These are phyloP conservation scores for Scomber scombrus DNA, from an alignment of 2,113 vertebrate species.

Conservation along the genomic window DNA sequence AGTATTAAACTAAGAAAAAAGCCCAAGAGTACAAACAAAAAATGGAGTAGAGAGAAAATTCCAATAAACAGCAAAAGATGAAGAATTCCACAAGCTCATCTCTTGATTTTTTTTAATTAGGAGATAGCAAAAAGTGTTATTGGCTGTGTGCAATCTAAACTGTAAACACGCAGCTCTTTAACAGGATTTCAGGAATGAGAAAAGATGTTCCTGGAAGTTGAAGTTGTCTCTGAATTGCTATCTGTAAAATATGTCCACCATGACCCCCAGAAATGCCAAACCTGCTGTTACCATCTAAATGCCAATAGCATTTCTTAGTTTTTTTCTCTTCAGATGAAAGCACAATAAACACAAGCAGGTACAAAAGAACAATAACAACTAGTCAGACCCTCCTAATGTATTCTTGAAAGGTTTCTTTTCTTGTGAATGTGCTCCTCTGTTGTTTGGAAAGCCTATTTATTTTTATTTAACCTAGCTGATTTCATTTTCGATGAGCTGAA, in stretches of 20 bases:
- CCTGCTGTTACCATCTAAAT: conserved; percentile 33
- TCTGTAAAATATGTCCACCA: conserved; percentile 6
- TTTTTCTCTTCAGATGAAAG: conserved; percentile 14
- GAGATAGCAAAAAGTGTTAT: background rate
- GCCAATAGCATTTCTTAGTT: conserved; percentile 1
- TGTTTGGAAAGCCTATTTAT: conserved; percentile 18
- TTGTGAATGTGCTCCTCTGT: background rate
- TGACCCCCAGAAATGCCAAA: conserved; percentile 27
- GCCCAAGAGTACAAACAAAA: background rate
- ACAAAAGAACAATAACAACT: conserved; percentile 24
- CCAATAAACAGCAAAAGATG: background rate
- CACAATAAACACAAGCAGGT: background rate
- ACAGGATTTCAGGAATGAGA: background rate
- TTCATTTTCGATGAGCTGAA: conserved; percentile 1
- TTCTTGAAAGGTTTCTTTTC: conserved; percentile 12
- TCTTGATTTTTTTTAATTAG: background rate
- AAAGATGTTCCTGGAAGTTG: background rate
- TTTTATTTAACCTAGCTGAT: conserved; percentile 2
- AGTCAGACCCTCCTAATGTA: background rate
- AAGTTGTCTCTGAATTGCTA: background rate
- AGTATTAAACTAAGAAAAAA: background rate
- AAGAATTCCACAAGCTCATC: background rate
- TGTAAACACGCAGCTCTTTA: background rate
- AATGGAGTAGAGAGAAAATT: background rate
- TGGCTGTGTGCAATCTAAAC: background rate